A percentile compares a stretch with the other conserved stretches of the same genome.
Evolutionary conservation across 2,888 invertebrate species (phyloP).

Genomic region (Hanleya hanleyi): DNA sequence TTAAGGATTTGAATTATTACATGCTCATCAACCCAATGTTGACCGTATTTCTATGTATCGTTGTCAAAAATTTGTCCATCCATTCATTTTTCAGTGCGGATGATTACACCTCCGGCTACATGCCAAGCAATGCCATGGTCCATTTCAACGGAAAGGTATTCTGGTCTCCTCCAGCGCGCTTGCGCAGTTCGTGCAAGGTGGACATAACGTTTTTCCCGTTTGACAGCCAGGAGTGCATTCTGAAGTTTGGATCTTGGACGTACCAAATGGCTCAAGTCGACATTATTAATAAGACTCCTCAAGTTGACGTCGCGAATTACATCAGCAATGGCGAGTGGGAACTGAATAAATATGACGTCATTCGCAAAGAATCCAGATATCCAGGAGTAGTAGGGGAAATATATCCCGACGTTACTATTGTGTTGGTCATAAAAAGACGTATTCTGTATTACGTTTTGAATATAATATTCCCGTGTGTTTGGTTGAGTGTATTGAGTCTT

Average conservation of each 20-base stretch:
- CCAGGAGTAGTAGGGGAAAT: conserved; percentile 59
- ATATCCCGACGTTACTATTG: conserved; percentile 74
- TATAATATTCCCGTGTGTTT: conserved; percentile 74
- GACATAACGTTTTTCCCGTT: conserved; percentile 72
- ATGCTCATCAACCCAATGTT: too few species aligned
- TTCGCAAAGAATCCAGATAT: conserved; percentile 63
- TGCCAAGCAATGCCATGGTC: conserved; percentile 77
- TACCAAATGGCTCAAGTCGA: conserved; percentile 69
- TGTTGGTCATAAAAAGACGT: conserved; percentile 74
- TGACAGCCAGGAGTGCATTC: conserved; percentile 65
- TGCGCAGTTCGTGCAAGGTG: conserved; percentile 77
- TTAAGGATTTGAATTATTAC: too few species aligned
- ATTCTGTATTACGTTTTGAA: conserved; percentile 72
- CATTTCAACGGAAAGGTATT: conserved; percentile 75
- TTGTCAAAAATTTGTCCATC: too few species aligned
- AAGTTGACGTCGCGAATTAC: conserved; percentile 62
- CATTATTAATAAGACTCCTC: conserved; percentile 69
- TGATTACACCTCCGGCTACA: conserved; percentile 77
- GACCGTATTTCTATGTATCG: too few species aligned
- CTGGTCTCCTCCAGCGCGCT: conserved; percentile 77
- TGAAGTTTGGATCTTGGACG: conserved; percentile 72
- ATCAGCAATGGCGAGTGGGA: conserved; percentile 70
- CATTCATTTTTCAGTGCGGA: conserved; percentile 74
- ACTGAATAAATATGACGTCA: conserved; percentile 53
- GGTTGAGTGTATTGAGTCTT: conserved; percentile 74